Evolutionary conservation across 2,797 vertebrate genomes (phyloP).

Genomic region (Podarcis siculus): DNA sequence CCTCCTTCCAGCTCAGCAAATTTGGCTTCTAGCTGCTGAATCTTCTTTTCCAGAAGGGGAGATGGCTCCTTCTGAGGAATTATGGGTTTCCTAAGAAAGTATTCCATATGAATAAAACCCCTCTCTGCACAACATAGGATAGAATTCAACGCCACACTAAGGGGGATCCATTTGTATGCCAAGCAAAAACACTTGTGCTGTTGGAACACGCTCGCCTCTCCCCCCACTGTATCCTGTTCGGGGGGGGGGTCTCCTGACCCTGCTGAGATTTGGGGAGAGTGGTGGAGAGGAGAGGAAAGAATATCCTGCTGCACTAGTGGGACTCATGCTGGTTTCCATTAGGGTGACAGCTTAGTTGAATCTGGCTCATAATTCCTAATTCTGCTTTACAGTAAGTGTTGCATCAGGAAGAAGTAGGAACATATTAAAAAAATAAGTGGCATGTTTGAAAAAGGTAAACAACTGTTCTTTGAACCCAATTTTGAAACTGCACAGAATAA

Average conservation of each 20-base stretch:
- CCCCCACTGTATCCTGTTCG: not conserved
- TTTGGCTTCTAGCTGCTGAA: conserved; percentile 95
- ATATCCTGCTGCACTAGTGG: no score
- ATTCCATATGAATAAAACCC: conserved; percentile 28
- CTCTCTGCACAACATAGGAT: not conserved
- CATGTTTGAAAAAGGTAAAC: not conserved
- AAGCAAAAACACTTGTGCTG: no score
- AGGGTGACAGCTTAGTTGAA: no score
- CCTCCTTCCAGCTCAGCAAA: conserved; percentile 94
- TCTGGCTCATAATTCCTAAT: not conserved
- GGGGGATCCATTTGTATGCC: no score
- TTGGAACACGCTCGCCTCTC: not conserved
- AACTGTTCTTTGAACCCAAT: not conserved
- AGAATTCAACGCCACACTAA: no score
- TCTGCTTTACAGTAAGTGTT: not conserved
- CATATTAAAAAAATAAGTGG: not conserved
- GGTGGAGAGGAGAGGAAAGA: no score
- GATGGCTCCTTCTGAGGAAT: conserved; percentile 97
- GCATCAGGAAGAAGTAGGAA: not conserved
- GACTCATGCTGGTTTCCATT: no score
- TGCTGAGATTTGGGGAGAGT: no score
- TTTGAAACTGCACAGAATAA: not conserved
- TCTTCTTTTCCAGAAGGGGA: conserved; percentile 95
- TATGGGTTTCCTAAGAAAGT: conserved; percentile 89
- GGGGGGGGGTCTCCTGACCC: no score